phyloP scores from a whole-genome alignment of 2,888 invertebrate genomes.

The Globia sparganii region DNA sequence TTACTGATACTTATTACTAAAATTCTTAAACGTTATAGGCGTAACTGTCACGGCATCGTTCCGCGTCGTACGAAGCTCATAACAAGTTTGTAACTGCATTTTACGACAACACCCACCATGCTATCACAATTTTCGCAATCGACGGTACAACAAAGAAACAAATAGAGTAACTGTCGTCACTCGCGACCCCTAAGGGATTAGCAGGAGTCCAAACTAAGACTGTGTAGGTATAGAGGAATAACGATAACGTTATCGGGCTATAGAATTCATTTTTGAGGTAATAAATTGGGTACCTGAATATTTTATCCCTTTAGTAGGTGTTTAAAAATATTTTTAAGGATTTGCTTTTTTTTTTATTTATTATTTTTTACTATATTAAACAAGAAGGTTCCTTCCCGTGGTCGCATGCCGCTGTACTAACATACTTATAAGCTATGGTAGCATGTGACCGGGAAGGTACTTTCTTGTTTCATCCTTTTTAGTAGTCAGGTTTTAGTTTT shows the following conservation, averaged over 20 bases:
- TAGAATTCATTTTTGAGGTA: not conserved
- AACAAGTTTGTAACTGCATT: slow-evolving; percentile 68
- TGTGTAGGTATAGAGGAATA: not conserved
- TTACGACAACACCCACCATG: slow-evolving; percentile 56
- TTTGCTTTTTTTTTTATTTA: no score
- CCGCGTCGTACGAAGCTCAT: slow-evolving; percentile 28
- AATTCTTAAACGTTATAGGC: slow-evolving; percentile 34
- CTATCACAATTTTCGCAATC: slow-evolving; percentile 63
- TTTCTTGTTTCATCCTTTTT: no score
- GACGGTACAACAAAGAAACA: slow-evolving; percentile 58
- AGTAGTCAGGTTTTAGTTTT: no score
- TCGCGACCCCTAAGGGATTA: slow-evolving; percentile 43
- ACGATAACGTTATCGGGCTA: not conserved
- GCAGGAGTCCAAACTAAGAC: slow-evolving; percentile 20
- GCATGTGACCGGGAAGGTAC: no score
- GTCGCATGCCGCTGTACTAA: no score
- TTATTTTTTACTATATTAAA: no score
- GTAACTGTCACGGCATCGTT: slow-evolving; percentile 28
- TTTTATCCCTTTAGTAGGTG: no score
- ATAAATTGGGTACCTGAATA: no score
- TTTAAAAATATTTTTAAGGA: no score
- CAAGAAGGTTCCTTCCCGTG: no score
- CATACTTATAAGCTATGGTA: no score
- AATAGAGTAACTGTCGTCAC: slow-evolving; percentile 51
- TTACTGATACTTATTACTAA: slow-evolving; percentile 33